Base-by-base conservation (phyloP, 2,113 vertebrate species). In the Merops nubicus region DNA sequence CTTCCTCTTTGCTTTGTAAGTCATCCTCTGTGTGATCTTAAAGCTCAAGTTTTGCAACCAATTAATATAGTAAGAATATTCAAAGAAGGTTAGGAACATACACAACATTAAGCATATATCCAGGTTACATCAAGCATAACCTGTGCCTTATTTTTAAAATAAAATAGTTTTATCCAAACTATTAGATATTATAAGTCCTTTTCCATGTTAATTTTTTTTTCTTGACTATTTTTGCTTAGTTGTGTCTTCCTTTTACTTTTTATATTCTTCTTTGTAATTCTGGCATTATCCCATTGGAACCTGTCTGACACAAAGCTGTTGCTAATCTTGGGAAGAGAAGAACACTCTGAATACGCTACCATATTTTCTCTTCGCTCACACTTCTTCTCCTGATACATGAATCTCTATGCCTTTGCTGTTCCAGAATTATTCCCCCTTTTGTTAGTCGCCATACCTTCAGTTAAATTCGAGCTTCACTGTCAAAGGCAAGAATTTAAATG, bases 91-190 rank as follows among this genome's bases (percentile, higher is more conserved):
- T 83, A 29, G 12, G 67, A 16, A n/a, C 25, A 33, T 8, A 34
- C 5, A 48, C 12, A 57, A 65, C 62, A 18, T 25, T 15, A 72
- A 2, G 4, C 4, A 1, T 42, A 26, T 64, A 85, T 9, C 2
- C 20, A 59, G 13, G 22, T 86, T 54, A 26, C 2, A 0, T 26
- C 40, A 56, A 84, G 9, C 5, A 2, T 34, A 75, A 68, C 11
- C 2, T 0, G 0, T 26, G 13, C n/a, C 11, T 54, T n/a, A n/a
- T n/a, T n/a, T n/a, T 3, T 34, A 29, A 34, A 75, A 74, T 74
- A 50, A 74, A 91, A 2, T 2, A 47, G 8, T 64, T 91, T 59
- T 82, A 3, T 40, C 13, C 29, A 54, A 80, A 43, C 17, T 36
- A 1, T 50, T 56, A 75, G n/a, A 34, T 51, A 15, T 63, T 78